Evolutionary conservation across 2,797 vertebrate species (phyloP), one percentile per base, ranked within the genome.

Genomic region (Aplochiton taeniatus): DNA sequence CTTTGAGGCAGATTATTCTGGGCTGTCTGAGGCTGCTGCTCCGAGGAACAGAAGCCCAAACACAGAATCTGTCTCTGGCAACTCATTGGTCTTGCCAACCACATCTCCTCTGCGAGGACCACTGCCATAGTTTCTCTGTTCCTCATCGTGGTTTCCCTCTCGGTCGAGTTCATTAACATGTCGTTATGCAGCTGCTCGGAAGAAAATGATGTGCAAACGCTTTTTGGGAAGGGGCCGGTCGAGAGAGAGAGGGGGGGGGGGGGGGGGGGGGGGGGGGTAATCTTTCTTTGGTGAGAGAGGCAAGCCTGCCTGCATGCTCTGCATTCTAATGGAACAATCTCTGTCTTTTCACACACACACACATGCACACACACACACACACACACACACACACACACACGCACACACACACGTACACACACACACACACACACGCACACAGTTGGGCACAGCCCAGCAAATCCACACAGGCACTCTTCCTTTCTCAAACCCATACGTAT

Each of bases 151-250:
- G 9, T 20, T 12, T 42, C 58, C 74, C 65, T 54, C 55, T 75
- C 78, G 72, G 72, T 74, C 74, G 68, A 77, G 46, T 78, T 83
- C 74, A 86, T 89, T 87, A 85, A 75, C 87, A 87, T 89, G 68
- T 82, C 67, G 80, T 89, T 83, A 90, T 77, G 68, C 63, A 1
- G 48, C 60, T 64, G 54, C 2, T 63, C 65, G 68, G 65, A 63
- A 68, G 58, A 53, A 61, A 42, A 1, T 71, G 71, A 77, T 42
- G 61, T 56, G 63, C 67, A 78, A 67, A 31, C 31, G 31, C 76
- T 64, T 79, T 69, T 77, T 69, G 68, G 44, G 72, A 52, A 54
- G 41, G 64, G 18, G 51, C 68, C 49, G 31, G 56, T 57, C 59
- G 17, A 58, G 19, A 68, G 41, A n/a, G n/a, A n/a, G n/a, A n/a